Evolutionary conservation across 2,113 vertebrate species (phyloP).

Genomic region (Suncus etruscus): DNA sequence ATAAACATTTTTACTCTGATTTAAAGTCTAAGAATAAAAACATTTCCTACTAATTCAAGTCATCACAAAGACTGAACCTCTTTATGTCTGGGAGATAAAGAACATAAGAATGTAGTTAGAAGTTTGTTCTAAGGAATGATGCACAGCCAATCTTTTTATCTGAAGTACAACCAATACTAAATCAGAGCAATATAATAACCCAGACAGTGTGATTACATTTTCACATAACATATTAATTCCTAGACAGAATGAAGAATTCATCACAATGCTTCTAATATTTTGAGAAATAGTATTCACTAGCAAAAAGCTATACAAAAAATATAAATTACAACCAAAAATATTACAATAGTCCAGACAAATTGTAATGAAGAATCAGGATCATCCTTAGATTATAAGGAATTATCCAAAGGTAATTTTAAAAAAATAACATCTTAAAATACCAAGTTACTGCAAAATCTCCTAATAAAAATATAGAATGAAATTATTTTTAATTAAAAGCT

Average conservation of each 20-base stretch:
- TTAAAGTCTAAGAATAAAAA: not conserved
- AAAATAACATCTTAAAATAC: not conserved
- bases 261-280: not conserved
- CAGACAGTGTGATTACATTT: not conserved
- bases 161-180: not conserved
- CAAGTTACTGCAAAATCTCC: not conserved
- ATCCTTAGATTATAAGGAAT: not conserved
- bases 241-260: not conserved
- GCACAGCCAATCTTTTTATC: not conserved
- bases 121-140: not conserved
- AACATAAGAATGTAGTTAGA: not conserved
- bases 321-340: not conserved
- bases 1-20: not conserved
- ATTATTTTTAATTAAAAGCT: not conserved
- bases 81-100: not conserved
- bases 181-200: not conserved
- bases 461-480: not conserved
- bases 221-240: not conserved
- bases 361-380: not conserved
- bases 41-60: not conserved
- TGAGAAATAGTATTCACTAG: not conserved
- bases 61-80: not conserved
- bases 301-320: not conserved
- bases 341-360: too few relatives aligned
- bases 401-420: slow-evolving; percentile 1